Conservation (phyloP, 2,797 vertebrate species). For the Typhlichthys subterraneus region DNA sequence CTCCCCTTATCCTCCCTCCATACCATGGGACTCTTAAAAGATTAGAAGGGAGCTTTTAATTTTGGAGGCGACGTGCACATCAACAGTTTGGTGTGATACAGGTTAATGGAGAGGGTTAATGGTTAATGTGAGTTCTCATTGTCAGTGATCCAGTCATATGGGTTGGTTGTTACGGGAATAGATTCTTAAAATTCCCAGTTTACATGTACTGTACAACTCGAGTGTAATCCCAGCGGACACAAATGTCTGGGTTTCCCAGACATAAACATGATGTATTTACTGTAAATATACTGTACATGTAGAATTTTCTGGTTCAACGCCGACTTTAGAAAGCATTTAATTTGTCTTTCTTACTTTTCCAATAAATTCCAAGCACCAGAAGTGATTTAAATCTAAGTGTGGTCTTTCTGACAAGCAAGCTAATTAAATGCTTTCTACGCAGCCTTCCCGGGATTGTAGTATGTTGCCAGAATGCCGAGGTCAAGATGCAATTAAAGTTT, state of each 20-base stretch:
- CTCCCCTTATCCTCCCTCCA: slow-evolving; percentile 61
- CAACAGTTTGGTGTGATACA: slow-evolving; percentile 46
- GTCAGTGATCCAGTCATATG: too few species aligned
- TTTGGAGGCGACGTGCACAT: slow-evolving; percentile 57
- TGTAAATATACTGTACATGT: too few species aligned
- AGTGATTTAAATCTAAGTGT: slow-evolving; percentile 4
- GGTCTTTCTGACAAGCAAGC: slow-evolving; percentile 16
- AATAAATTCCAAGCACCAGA: slow-evolving; percentile 3
- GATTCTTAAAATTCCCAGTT: too few species aligned
- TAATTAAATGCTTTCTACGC: slow-evolving; percentile 7
- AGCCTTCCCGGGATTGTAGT: background rate
- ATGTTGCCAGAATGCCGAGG: background rate
- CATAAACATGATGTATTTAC: too few species aligned
- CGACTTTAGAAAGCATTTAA: too few species aligned
- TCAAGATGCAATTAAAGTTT: slow-evolving; percentile 26
- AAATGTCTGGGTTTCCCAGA: too few species aligned
- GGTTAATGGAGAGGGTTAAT: slow-evolving; percentile 49
- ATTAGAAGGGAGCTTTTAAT: slow-evolving; percentile 70
- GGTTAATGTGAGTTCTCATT: slow-evolving; percentile 1
- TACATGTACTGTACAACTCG: too few species aligned
- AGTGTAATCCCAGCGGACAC: too few species aligned
- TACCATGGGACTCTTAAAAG: slow-evolving; percentile 77
- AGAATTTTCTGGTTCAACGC: too few species aligned
- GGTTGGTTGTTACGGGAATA: too few species aligned
- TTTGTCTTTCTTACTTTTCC: background rate